phyloP scores from a whole-genome alignment of 2,797 vertebrate genomes.

The Myripristis jacobus region DNA sequence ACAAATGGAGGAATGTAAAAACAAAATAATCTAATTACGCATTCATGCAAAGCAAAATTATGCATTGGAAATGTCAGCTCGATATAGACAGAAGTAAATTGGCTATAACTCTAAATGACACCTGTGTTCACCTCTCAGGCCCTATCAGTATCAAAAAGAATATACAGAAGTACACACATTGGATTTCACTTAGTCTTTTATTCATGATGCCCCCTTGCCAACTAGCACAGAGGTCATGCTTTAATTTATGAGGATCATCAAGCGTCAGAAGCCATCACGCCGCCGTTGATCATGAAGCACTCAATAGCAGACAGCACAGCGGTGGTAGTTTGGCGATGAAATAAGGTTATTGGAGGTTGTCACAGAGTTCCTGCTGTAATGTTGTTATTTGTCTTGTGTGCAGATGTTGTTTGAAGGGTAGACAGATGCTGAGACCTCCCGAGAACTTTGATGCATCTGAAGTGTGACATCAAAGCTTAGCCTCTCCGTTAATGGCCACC shows the following conservation, averaged over 20 bases:
- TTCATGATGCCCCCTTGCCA: constrained; percentile 46
- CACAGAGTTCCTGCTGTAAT: constrained; percentile 46
- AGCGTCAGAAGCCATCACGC: constrained; percentile 48
- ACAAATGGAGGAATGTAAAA: too few relatives aligned
- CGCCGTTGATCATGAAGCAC: constrained; percentile 39
- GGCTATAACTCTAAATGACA: constrained; percentile 44
- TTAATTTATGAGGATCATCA: constrained; percentile 55
- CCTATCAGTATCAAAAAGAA: constrained; percentile 48
- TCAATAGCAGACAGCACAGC: constrained; percentile 31
- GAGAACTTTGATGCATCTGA: constrained; percentile 63
- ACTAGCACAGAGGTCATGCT: constrained; percentile 33
- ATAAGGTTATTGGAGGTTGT: constrained; percentile 44
- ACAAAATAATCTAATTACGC: too few relatives aligned
- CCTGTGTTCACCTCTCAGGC: constrained; percentile 42
- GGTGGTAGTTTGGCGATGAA: constrained; percentile 42
- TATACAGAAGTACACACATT: constrained; percentile 10
- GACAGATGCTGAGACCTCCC: constrained; percentile 82
- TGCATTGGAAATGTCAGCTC: constrained; percentile 15
- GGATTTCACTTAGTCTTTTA: constrained; percentile 57
- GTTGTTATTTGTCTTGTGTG: constrained; percentile 68
- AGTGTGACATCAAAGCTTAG: constrained; percentile 82
- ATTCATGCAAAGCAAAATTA: constrained; percentile 11
- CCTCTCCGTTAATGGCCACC: constrained; percentile 62
- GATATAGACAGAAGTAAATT: constrained; percentile 35
- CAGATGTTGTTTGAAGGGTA: constrained; percentile 76